phyloP scores from a whole-genome alignment of 2,113 vertebrate species.

The Gracilinanus agilis region DNA sequence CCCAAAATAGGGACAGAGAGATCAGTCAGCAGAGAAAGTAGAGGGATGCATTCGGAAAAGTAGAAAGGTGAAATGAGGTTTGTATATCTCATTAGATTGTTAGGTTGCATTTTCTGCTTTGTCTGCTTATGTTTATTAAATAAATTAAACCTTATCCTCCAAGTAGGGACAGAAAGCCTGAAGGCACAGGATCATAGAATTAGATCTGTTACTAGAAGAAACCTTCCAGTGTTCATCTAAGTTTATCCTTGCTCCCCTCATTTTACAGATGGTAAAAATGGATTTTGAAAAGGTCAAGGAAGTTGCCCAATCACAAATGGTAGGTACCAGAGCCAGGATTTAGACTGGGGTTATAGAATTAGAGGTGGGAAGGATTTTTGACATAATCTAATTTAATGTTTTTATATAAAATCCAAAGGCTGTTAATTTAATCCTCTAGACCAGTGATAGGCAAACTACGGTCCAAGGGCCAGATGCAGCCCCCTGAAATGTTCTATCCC shows the following conservation, averaged over 20 bases:
- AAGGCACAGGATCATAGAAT: background rate
- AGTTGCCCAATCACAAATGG: background rate
- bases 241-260: background rate
- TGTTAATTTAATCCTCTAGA: background rate
- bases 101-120: background rate
- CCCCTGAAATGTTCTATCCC: too few species aligned
- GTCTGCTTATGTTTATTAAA: conserved; percentile 2
- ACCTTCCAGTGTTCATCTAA: background rate
- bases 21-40: background rate
- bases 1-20: background rate
- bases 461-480: too few species aligned
- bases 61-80: background rate
- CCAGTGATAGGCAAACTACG: too few species aligned
- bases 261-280: background rate
- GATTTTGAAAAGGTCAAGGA: background rate
- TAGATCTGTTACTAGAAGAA: background rate
- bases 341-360: background rate
- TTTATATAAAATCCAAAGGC: background rate
- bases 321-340: background rate
- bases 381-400: background rate
- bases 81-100: background rate
- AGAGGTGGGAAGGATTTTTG: background rate
- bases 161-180: background rate
- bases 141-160: background rate
- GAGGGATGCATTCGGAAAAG: background rate